phyloP scores from a whole-genome alignment of 2,888 invertebrate species.

The Hyposoter dolosus region DNA sequence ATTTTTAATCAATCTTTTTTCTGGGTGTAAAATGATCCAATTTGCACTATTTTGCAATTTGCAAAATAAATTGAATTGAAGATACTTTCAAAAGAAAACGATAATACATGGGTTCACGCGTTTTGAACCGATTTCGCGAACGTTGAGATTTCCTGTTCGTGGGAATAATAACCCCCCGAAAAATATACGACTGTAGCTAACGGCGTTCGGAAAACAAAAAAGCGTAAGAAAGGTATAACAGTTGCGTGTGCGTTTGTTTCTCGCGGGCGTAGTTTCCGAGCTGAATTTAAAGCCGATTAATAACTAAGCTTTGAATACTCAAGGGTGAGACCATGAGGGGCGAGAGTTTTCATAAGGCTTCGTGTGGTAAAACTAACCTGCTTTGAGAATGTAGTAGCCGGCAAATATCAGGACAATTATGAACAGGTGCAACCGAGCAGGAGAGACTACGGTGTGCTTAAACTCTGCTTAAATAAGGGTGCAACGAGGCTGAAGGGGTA shows the following conservation, averaged over 20 bases:
- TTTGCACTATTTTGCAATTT: too few species aligned
- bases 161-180: background rate
- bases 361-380: conserved; percentile 6
- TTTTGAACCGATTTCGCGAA: background rate
- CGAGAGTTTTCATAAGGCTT: background rate
- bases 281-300: conserved; percentile 76
- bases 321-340: conserved; percentile 9
- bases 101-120: background rate
- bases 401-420: conserved; percentile 79
- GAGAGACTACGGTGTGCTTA: conserved; percentile 73
- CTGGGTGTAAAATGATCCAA: too few species aligned
- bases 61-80: background rate
- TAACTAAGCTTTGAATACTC: conserved; percentile 69
- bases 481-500: conserved; percentile 18
- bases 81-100: background rate
- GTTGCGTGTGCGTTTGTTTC: conserved; percentile 14
- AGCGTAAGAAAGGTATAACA: conserved; percentile 1
- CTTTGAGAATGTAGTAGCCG: conserved; percentile 38
- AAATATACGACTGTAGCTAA: background rate
- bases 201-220: background rate
- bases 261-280: background rate
- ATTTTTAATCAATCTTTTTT: too few species aligned
- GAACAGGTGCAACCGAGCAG: conserved; percentile 76
- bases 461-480: conserved; percentile 78
- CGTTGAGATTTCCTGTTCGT: background rate